Evolutionary conservation across 1,140 invertebrate species (phyloP).

Genomic region (Zeugodacus cucurbitae): DNA sequence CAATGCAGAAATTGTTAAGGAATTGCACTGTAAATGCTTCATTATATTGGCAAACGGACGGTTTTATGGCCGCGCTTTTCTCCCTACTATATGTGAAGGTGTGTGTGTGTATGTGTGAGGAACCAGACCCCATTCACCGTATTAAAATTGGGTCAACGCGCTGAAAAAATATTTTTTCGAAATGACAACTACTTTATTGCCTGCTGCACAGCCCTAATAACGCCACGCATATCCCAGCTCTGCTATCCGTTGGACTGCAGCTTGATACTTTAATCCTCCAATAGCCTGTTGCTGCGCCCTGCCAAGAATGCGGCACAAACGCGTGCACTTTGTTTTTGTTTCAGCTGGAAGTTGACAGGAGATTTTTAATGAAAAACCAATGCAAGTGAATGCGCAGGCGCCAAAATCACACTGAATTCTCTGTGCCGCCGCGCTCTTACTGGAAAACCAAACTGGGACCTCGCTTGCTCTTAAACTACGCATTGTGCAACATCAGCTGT

Average conservation of each 20-base stretch:
- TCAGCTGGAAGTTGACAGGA: neutral
- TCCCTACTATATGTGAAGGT: neutral
- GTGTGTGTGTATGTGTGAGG: neutral
- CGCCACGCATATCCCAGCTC: constrained; percentile 13
- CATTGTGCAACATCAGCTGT: constrained; percentile 1
- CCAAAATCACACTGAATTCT: neutral
- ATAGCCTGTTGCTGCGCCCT: constrained; percentile 34
- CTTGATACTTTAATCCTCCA: constrained; percentile 22
- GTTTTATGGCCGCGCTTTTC: neutral
- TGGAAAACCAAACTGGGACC: neutral
- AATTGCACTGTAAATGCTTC: neutral
- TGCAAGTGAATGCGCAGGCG: neutral
- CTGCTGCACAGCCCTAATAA: neutral
- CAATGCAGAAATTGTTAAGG: neutral
- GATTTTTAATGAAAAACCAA: neutral
- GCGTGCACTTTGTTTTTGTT: neutral
- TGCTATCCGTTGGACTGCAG: neutral
- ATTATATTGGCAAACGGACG: neutral
- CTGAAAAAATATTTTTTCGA: neutral
- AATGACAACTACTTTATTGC: neutral
- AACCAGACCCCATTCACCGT: neutral
- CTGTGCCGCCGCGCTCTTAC: neutral
- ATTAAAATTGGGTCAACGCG: neutral
- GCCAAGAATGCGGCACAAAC: neutral
- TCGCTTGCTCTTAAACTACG: neutral